Conservation (phyloP, 1,140 invertebrate genomes). For the Brachionus rotundiformis region DNA sequence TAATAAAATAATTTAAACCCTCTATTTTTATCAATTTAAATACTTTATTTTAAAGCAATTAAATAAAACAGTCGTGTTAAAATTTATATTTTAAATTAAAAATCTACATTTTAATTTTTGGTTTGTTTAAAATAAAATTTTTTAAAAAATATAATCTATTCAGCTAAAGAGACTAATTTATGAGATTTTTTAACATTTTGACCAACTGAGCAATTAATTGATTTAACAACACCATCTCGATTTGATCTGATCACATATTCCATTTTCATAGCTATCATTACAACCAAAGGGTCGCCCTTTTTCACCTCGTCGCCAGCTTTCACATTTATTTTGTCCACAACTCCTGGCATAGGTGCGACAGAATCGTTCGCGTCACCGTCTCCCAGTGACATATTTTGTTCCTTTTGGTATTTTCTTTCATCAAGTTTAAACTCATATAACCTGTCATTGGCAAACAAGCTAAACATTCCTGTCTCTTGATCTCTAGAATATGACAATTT, state of each 20-base stretch:
- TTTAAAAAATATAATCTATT: background rate
- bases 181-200: conserved; percentile 52
- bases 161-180: conserved; percentile 35
- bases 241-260: conserved; percentile 66
- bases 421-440: conserved; percentile 61
- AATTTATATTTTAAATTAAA: conserved; percentile 23
- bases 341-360: conserved; percentile 88
- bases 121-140: too few relatives aligned
- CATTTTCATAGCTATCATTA: conserved; percentile 99
- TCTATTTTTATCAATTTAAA: too few relatives aligned
- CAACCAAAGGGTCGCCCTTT: conserved; percentile 79
- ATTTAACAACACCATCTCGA: conserved; percentile 21
- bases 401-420: conserved; percentile 63
- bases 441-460: conserved; percentile 61
- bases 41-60: background rate
- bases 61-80: background rate
- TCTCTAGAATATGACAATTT: conserved; percentile 42
- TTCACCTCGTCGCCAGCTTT: conserved; percentile 75
- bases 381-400: conserved; percentile 42
- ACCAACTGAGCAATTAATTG: conserved; percentile 42
- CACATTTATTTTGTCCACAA: conserved; percentile 86
- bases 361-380: conserved; percentile 65
- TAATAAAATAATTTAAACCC: too few relatives aligned
- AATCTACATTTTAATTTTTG: background rate
- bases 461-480: conserved; percentile 36